These are phyloP conservation scores for Schizopygopsis malacanthus DNA, from an alignment of 2,797 vertebrate genomes.

Conservation along the genomic window DNA sequence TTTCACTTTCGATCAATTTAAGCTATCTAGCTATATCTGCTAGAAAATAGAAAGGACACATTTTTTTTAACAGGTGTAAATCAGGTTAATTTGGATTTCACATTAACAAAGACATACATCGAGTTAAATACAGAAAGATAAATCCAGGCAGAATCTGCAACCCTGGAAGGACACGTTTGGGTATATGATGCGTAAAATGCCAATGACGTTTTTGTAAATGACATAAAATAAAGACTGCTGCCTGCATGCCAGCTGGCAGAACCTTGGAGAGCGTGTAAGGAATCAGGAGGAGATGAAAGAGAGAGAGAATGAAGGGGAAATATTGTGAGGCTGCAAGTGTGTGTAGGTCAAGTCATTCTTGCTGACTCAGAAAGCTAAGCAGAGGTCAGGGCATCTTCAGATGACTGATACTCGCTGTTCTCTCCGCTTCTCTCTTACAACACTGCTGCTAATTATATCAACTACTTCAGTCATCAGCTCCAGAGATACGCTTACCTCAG, in stretches of 20 bases:
- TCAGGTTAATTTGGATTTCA: neutral
- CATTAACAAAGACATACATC: neutral
- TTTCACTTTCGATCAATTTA: neutral
- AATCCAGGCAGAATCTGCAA: slow-evolving; percentile 6
- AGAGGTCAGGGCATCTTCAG: slow-evolving; percentile 57
- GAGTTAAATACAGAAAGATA: neutral
- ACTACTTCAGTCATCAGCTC: slow-evolving; percentile 41
- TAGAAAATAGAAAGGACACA: neutral
- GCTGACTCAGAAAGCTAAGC: slow-evolving; percentile 60
- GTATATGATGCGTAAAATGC: slow-evolving; percentile 36
- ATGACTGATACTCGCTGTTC: slow-evolving; percentile 59
- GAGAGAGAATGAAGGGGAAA: neutral
- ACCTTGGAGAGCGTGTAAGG: slow-evolving; percentile 13
- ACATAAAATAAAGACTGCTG: slow-evolving; percentile 44
- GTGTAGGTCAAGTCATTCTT: slow-evolving; percentile 56
- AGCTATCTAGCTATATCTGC: neutral
- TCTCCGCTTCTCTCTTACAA: slow-evolving; percentile 47
- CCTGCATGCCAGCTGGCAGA: slow-evolving; percentile 39
- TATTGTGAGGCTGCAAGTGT: slow-evolving; percentile 42
- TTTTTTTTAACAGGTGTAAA: neutral
- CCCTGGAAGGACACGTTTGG: slow-evolving; percentile 21
- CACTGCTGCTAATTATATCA: slow-evolving; percentile 48
- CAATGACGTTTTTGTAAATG: slow-evolving; percentile 48
- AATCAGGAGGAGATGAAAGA: slow-evolving; percentile 14
- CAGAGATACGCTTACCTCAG: slow-evolving; percentile 35